These are phyloP conservation scores for Nematostella vectensis DNA, from an alignment of 92 coral and sea anemone genomes.

Conservation along the genomic window DNA sequence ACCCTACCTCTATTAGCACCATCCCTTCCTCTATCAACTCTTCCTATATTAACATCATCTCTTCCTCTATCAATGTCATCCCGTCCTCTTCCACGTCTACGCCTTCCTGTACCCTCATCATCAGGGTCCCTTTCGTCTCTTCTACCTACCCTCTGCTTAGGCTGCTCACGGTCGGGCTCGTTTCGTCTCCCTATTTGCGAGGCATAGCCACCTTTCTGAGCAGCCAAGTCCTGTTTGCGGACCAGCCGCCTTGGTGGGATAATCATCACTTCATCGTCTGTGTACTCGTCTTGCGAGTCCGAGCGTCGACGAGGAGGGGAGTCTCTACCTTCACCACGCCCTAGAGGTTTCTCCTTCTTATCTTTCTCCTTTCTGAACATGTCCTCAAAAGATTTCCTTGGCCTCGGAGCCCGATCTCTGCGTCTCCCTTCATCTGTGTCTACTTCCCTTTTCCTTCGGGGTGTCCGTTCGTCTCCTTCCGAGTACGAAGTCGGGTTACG, in stretches of 20 bases:
- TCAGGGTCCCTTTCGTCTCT: background rate
- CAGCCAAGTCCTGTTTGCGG: background rate
- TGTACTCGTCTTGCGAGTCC: background rate
- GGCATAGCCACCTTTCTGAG: slow-evolving; percentile 1
- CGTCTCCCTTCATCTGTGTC: no score
- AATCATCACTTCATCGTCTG: background rate
- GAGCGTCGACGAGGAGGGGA: background rate
- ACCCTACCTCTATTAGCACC: no score
- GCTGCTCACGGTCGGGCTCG: background rate
- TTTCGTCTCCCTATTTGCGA: background rate
- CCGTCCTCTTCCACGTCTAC: background rate
- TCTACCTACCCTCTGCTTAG: background rate
- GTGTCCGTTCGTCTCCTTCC: background rate
- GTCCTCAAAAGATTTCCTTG: no score
- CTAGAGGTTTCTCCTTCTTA: background rate
- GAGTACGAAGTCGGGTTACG: background rate
- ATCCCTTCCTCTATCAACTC: no score
- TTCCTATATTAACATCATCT: no score
- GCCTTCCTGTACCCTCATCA: background rate
- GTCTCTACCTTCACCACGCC: background rate
- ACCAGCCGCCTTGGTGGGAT: slow-evolving; percentile 2
- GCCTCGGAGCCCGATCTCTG: no score
- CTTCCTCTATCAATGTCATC: no score
- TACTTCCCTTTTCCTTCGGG: background rate
- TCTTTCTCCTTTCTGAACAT: background rate